A percentile compares a stretch with the other conserved stretches of the same genome.
Conservation (phyloP, 2,888 invertebrate species). For the Cactoblastis cactorum region DNA sequence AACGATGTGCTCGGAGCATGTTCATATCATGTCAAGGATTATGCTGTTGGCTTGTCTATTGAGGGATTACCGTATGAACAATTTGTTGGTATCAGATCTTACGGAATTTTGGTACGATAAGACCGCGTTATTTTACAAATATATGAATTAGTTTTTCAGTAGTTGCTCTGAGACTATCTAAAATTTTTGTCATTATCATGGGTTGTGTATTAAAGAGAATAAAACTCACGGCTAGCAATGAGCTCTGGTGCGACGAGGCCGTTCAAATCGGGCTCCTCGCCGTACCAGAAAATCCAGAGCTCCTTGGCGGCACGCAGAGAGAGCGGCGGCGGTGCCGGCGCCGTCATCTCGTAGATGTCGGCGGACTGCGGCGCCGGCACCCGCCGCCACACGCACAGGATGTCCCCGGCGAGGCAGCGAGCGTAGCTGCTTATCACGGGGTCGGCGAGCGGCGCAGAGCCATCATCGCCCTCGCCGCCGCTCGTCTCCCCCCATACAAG, state of each 20-base stretch:
- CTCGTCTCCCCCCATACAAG: conserved; percentile 88
- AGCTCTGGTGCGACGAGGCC: conserved; percentile 92
- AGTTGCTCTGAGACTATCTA: too few species aligned
- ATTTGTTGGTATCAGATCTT: too few species aligned
- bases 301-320: conserved; percentile 95
- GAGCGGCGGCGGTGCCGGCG: conserved; percentile 82
- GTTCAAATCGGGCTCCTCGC: conserved; percentile 95
- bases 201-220: background rate
- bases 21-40: conserved; percentile 1
- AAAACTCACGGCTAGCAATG: conserved; percentile 88
- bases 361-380: conserved; percentile 81
- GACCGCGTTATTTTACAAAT: too few species aligned
- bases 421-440: conserved; percentile 94
- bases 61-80: background rate
- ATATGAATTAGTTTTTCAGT: too few species aligned
- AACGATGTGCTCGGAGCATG: conserved; percentile 18
- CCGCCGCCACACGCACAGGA: conserved; percentile 98
- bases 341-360: conserved; percentile 74
- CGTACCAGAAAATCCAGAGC: conserved; percentile 99
- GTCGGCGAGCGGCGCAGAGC: conserved; percentile 88
- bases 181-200: too few species aligned
- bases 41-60: background rate
- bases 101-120: too few species aligned
- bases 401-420: conserved; percentile 94
- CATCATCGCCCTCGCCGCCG: conserved; percentile 69